Percentiles rank a stretch among this genome's conserved stretches.
phyloP scores from a whole-genome alignment of 2,888 invertebrate species.

The Ormyrus thymus region DNA sequence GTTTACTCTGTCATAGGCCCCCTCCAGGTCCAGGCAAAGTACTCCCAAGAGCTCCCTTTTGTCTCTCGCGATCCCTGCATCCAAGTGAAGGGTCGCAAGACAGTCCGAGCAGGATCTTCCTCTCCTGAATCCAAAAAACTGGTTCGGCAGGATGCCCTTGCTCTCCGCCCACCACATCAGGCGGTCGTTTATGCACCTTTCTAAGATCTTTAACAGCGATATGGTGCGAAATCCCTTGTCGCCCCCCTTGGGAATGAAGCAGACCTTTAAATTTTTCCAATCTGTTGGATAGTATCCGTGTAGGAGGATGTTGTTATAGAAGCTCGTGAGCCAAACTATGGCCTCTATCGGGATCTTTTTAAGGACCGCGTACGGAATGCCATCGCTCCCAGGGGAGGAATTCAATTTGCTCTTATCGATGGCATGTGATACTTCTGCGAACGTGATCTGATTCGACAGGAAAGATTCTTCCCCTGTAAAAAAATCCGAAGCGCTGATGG shows the following conservation, averaged over 20 bases:
- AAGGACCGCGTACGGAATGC: not conserved
- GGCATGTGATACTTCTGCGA: not conserved
- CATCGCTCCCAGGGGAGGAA: not conserved
- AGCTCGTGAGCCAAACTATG: rapidly evolving
- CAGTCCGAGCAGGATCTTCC: not conserved
- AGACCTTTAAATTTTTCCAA: not conserved
- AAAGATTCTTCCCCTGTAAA: no score
- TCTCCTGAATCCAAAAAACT: not conserved
- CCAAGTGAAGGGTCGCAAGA: not conserved
- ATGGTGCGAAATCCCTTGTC: not conserved
- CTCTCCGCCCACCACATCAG: not conserved
- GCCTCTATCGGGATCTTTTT: not conserved
- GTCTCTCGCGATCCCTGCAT: not conserved
- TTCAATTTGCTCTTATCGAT: not conserved
- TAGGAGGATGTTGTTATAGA: not conserved
- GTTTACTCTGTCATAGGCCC: not conserved
- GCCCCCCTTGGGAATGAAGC: not conserved
- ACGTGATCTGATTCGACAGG: not conserved
- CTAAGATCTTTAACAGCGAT: not conserved
- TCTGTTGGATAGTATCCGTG: not conserved
- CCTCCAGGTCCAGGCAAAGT: not conserved
- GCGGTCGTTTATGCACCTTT: not conserved
- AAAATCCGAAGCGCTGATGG: not conserved
- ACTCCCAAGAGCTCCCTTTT: not conserved
- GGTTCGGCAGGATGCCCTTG: not conserved